phyloP scores from a whole-genome alignment of 2,888 invertebrate species.

The Trissolcus brochymenae region DNA sequence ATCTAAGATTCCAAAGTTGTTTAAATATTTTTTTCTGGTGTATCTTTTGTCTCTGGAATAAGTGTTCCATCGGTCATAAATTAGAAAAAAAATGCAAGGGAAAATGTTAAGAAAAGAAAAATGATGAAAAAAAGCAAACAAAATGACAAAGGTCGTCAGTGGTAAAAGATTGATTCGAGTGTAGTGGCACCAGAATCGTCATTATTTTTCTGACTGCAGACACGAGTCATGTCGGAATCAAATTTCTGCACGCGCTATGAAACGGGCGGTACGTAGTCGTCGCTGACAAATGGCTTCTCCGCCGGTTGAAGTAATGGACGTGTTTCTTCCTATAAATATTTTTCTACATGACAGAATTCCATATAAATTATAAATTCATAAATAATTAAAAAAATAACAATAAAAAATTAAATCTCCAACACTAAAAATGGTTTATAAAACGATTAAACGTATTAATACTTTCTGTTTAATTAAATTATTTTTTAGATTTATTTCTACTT shows the following conservation, averaged over 20 bases:
- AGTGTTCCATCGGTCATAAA: too few species aligned
- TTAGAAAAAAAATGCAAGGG: not conserved
- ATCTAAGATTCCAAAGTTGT: too few species aligned
- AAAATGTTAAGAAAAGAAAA: not conserved
- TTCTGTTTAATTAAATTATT: too few species aligned
- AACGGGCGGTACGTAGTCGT: constrained; percentile 27
- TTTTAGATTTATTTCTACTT: too few species aligned
- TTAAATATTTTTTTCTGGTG: too few species aligned
- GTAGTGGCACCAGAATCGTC: constrained; percentile 30
- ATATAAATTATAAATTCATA: not conserved
- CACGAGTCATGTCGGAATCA: constrained; percentile 41
- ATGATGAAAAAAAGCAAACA: constrained; percentile 1
- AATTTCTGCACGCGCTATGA: constrained; percentile 43
- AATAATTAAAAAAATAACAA: not conserved
- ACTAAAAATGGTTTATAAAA: not conserved
- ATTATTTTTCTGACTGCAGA: constrained; percentile 40
- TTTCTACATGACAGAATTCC: not conserved
- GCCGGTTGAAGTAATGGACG: constrained; percentile 34
- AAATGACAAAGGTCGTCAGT: too few species aligned
- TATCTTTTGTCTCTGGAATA: too few species aligned
- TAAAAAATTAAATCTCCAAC: not conserved
- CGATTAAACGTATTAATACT: too few species aligned
- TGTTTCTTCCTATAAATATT: not conserved
- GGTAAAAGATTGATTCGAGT: too few species aligned
- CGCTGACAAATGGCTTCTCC: constrained; percentile 31